Evolutionary conservation across 2,888 invertebrate genomes (phyloP), one percentile per base, ranked within the genome.

Genomic region (Lithophane leautieri): DNA sequence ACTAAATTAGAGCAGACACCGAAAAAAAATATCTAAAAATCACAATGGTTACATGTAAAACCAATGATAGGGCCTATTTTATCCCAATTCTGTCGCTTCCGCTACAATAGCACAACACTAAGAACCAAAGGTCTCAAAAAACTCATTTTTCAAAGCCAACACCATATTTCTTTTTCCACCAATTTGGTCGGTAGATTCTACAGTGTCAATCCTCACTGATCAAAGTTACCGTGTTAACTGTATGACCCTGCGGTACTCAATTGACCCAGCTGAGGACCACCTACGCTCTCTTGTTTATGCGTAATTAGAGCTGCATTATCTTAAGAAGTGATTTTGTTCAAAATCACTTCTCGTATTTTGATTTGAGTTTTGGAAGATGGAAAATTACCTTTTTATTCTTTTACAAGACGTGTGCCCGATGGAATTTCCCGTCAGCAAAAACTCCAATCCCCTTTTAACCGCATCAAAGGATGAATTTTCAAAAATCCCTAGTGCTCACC

Each of bases 231-330:
- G 77, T 56, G 75, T 69, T 76, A 67, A 79, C 73, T 77, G 60
- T 22, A n/a, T 47, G 77, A 73, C 77, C 84, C 73, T 58, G 84
- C 19, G 47, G 76, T 52, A 75, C 52, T 83, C 88, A 83, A 87
- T 81, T 87, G 86, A 81, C 75, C 78, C 74, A 76, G 67, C 79
- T 66, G 73, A 76, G 70, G 71, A 60, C 81, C 81, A 58, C 86
- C 86, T 79, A 87, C 86, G 81, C 88, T 12, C 73, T 76, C 61
- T 76, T 75, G 76, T 76, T 73, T 66, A 47, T 34, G 25, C 63
- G 54, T 81, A 79, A 85, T 83, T 87, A 63, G 25, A 66, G 47
- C 19, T 79, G 70, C 70, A 78, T 74, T 70, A 73, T 78, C 61
- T 74, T 65, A 56, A n/a, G n/a, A n/a, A n/a, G 61, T 63, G 58